These are phyloP conservation scores for Periophthalmus modestus DNA, from an alignment of 2,113 vertebrate genomes.

Conservation along the genomic window DNA sequence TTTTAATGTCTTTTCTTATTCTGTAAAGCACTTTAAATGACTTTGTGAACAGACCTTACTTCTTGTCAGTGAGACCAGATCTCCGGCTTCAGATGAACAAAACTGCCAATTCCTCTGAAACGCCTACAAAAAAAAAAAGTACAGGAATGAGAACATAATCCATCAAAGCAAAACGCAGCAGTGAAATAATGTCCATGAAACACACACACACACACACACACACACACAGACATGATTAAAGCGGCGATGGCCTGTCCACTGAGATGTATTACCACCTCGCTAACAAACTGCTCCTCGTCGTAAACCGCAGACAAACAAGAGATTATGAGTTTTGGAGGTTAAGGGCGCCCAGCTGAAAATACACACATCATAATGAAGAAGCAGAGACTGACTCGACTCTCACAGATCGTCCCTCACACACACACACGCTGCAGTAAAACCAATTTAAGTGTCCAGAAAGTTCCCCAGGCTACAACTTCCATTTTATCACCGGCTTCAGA, in stretches of 20 bases:
- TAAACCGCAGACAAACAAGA: background rate
- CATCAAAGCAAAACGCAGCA: constrained; percentile 23
- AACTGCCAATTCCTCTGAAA: background rate
- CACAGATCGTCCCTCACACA: background rate
- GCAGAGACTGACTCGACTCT: too few species aligned
- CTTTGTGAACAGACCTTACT: too few species aligned
- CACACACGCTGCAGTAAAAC: background rate
- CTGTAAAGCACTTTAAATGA: too few species aligned
- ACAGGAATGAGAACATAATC: constrained; percentile 9
- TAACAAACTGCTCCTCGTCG: background rate
- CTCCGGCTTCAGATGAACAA: background rate
- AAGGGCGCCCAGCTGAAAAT: background rate
- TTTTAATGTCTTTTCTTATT: too few species aligned
- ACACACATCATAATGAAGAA: constrained; percentile 5
- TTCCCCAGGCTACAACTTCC: background rate
- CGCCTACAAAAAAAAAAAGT: background rate
- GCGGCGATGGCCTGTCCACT: constrained; percentile 1
- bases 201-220: constrained; percentile 5
- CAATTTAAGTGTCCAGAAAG: background rate
- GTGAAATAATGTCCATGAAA: constrained; percentile 9
- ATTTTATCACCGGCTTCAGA: background rate
- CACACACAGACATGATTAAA: constrained; percentile 11
- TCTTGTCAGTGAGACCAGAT: background rate
- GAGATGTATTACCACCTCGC: constrained; percentile 2
- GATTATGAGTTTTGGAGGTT: background rate